These are phyloP conservation scores for Mobula hypostoma DNA, from an alignment of 2,113 vertebrate species.

Conservation along the genomic window DNA sequence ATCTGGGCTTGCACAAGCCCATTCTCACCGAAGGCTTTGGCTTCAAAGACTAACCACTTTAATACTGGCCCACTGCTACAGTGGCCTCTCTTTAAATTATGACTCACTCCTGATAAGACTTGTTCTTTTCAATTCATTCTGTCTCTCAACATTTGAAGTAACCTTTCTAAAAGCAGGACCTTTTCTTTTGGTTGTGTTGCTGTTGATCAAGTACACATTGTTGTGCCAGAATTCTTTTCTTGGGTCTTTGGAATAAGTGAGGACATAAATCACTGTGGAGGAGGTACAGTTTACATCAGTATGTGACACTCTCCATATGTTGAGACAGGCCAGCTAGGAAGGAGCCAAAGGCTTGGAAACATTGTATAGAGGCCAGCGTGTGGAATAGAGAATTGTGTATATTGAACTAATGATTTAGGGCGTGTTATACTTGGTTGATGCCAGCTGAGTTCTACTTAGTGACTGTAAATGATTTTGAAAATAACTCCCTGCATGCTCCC, in stretches of 20 bases:
- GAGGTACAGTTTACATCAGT: neutral
- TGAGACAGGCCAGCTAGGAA: neutral
- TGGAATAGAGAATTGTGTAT: neutral
- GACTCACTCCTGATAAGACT: too few relatives aligned
- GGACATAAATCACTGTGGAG: neutral
- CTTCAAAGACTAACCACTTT: too few relatives aligned
- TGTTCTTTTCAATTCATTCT: too few relatives aligned
- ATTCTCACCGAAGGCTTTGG: too few relatives aligned
- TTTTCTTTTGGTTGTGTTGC: neutral
- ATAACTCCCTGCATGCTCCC: neutral
- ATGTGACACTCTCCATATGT: neutral
- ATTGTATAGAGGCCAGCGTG: neutral
- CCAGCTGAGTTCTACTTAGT: neutral
- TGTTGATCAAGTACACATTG: neutral
- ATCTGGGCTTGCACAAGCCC: too few relatives aligned
- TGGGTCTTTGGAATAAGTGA: neutral
- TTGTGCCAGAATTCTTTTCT: neutral
- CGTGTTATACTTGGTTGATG: neutral
- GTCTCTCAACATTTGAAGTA: too few relatives aligned
- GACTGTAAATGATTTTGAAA: neutral
- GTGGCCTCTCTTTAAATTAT: too few relatives aligned
- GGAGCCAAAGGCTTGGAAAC: neutral
- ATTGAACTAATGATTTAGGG: neutral
- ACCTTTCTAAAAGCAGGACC: neutral
- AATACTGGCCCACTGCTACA: too few relatives aligned